Evolutionary conservation across 1,140 invertebrate genomes (phyloP), one percentile per base, ranked within the genome.

Genomic region (Psix sp.): DNA sequence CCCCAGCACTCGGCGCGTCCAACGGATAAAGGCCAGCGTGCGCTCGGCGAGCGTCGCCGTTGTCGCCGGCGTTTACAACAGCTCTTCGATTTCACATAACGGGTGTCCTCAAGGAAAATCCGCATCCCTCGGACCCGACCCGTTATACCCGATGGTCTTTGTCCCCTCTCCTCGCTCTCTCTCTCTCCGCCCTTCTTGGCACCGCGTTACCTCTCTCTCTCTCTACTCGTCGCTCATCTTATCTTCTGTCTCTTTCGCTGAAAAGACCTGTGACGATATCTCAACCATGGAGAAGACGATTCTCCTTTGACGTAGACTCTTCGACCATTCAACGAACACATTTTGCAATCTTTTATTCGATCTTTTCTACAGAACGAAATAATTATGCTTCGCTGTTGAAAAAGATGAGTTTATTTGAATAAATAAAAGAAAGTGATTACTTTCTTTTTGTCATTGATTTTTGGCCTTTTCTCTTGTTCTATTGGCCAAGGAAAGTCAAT

Each of bases 71-170:
- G n/a, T n/a, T n/a, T n/a, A n/a, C n/a, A n/a, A n/a, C n/a, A n/a
- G n/a, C n/a, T n/a, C n/a, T n/a, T n/a, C 57, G 52, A 52, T 52
- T 65, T 52, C 70, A 68, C 51, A 60, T 73, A 77, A 73, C 75
- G 76, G 76, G 67, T 75, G 76, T 72, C 59, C 72, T 40, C 51
- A 5, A 36, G 33, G 42, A 48, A 65, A 52, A 51, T 17, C 57
- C 59, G 21, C 31, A 52, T 43, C 46, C 46, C 48, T 39, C 21
- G 7, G 59, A 38, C 45, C 57, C 51, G 60, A 43, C 59, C 42
- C 57, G 65, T 56, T 57, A 62, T 48, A 51, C 48, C 38, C 57
- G 36, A 56, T 62, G 43, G 56, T 48, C 49, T 59, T 65, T 65
- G 54, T 65, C 39, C 48, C 35, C 42, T 56, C 26, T 10, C 21